Evolutionary conservation across 2,113 vertebrate genomes (phyloP).

Genomic region (Micromys minutus): DNA sequence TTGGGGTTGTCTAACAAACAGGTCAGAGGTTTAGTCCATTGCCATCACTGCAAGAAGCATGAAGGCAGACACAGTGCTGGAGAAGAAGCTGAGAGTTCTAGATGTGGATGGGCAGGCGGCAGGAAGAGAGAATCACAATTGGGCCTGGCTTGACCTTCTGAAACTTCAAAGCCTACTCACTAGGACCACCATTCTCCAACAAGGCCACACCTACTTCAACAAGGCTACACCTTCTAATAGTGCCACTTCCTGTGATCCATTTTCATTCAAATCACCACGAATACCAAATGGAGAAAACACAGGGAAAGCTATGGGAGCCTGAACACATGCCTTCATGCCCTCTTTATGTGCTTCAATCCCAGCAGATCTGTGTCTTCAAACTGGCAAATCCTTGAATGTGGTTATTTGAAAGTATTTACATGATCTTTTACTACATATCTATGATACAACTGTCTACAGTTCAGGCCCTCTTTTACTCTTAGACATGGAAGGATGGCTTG

Average conservation of each 20-base stretch:
- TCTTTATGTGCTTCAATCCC: not conserved
- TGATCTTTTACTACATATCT: not conserved
- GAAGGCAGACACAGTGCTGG: too few species aligned
- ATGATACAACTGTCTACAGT: not conserved
- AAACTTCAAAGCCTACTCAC: not conserved
- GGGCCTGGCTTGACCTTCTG: not conserved
- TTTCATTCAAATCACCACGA: not conserved
- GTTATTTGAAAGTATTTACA: not conserved
- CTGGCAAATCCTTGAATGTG: not conserved
- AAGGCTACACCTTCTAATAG: not conserved
- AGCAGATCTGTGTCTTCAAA: not conserved
- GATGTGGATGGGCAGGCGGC: too few species aligned
- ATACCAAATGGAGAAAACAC: not conserved
- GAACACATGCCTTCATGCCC: too few species aligned
- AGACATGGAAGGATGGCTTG: not conserved
- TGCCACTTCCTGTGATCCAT: not conserved
- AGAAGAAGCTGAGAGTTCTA: too few species aligned
- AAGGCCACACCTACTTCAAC: not conserved
- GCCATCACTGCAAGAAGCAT: too few species aligned
- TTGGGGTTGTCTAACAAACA: not conserved
- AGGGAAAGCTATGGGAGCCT: not conserved
- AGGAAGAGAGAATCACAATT: not conserved
- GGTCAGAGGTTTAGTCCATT: too few species aligned
- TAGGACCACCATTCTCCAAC: not conserved
- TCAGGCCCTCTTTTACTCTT: not conserved